Evolutionary conservation across 1,140 invertebrate genomes (phyloP).

Genomic region (Camponotus vicinus): DNA sequence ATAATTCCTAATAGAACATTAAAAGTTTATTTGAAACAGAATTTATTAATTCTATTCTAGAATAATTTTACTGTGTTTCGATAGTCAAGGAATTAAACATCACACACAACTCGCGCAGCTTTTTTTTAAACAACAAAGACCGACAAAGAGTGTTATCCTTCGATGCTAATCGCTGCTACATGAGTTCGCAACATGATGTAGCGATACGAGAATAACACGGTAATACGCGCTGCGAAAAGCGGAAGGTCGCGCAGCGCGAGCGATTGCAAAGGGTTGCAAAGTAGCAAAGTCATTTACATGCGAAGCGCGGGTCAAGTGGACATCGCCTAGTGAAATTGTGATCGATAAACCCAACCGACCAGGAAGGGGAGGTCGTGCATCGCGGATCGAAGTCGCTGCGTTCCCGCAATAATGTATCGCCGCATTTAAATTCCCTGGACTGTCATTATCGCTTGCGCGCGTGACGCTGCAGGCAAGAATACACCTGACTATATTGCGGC

Average conservation of each 20-base stretch:
- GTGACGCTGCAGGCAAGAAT: not conserved
- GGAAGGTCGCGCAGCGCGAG: slow-evolving; percentile 27
- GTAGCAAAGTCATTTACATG: slow-evolving; percentile 58
- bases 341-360: slow-evolving; percentile 26
- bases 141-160: not conserved
- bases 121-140: not conserved
- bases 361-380: not conserved
- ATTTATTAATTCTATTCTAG: not conserved
- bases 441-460: slow-evolving; percentile 42
- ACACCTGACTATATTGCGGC: slow-evolving; percentile 16
- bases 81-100: not conserved
- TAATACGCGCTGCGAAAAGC: not conserved
- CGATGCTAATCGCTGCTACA: slow-evolving; percentile 10
- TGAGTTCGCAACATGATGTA: not conserved
- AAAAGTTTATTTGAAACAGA: not conserved
- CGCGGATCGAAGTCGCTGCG: slow-evolving; percentile 37
- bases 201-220: slow-evolving; percentile 4
- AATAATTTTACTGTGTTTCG: not conserved
- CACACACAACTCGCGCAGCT: not conserved
- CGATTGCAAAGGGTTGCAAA: slow-evolving; percentile 27
- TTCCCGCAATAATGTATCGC: slow-evolving; percentile 30
- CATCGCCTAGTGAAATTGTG: slow-evolving; percentile 54
- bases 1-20: not conserved
- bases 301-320: slow-evolving; percentile 33
- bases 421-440: slow-evolving; percentile 43